A percentile compares a stretch with the other conserved stretches of the same genome.
Conservation (phyloP, 2,797 vertebrate genomes). For the Thripadectes ignobilis region DNA sequence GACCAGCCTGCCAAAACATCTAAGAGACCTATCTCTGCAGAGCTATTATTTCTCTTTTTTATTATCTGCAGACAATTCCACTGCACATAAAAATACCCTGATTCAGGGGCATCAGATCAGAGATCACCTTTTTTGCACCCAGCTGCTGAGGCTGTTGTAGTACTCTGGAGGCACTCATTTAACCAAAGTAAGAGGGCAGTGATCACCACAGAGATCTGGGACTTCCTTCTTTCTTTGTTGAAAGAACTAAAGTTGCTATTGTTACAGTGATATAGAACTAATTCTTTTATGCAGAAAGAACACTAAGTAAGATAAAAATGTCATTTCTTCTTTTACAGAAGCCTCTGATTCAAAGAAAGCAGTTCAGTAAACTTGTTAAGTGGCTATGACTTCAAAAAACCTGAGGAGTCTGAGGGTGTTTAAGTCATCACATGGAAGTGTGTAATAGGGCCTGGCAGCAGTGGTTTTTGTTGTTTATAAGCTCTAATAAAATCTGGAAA, state of each 20-base stretch:
- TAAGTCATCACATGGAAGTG: neutral
- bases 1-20: neutral
- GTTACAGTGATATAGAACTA: neutral
- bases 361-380: neutral
- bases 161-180: constrained; percentile 17
- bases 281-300: constrained; percentile 12
- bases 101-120: constrained; percentile 40
- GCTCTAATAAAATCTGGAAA: neutral
- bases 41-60: constrained; percentile 46
- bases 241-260: constrained; percentile 3
- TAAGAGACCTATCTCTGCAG: constrained; percentile 18
- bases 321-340: neutral
- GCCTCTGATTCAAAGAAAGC: neutral
- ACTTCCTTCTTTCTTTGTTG: constrained; percentile 17
- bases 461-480: neutral
- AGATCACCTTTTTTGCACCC: constrained; percentile 50
- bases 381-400: neutral
- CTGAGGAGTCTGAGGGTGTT: neutral
- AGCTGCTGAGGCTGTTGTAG: constrained; percentile 34
- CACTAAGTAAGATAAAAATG: neutral
- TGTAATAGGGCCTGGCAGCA: neutral
- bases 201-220: neutral
- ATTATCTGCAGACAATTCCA: constrained; percentile 4
- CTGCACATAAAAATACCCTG: constrained; percentile 16
- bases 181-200: constrained; percentile 23